Conservation (phyloP, 2,888 invertebrate species). For the Uloborus plumipes region DNA sequence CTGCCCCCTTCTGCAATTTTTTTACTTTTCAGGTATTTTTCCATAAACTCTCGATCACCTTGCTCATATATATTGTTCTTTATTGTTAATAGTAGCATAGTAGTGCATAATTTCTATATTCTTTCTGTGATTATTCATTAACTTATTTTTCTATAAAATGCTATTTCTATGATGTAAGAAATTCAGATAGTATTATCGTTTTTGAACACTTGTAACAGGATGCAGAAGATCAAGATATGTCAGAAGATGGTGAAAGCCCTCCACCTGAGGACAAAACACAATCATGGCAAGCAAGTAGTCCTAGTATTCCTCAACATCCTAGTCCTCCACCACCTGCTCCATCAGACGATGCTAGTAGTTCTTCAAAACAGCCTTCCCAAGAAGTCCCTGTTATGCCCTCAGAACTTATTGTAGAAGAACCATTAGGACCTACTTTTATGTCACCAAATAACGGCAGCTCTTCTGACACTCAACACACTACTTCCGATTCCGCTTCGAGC, state of each 20-base stretch:
- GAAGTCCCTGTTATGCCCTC: conserved; percentile 10
- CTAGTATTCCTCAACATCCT: conserved; percentile 57
- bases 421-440: conserved; percentile 4
- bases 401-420: conserved; percentile 17
- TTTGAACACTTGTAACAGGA: conserved; percentile 42
- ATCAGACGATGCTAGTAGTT: conserved; percentile 21
- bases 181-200: neutral
- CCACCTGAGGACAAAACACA: conserved; percentile 62
- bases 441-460: conserved; percentile 15
- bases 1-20: too few species aligned
- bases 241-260: conserved; percentile 66
- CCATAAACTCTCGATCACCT: too few species aligned
- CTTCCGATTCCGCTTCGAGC: conserved; percentile 34
- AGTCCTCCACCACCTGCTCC: conserved; percentile 56
- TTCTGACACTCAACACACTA: conserved; percentile 36
- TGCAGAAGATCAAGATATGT: conserved; percentile 66
- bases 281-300: conserved; percentile 46
- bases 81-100: too few species aligned
- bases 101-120: too few species aligned
- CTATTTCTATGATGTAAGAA: too few species aligned
- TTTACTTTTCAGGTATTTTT: too few species aligned
- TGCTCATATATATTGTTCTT: too few species aligned
- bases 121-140: too few species aligned
- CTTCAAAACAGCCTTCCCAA: conserved; percentile 18
- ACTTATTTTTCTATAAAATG: too few species aligned